phyloP scores from a whole-genome alignment of 2,797 vertebrate species.

The Coregonus suidteri region DNA sequence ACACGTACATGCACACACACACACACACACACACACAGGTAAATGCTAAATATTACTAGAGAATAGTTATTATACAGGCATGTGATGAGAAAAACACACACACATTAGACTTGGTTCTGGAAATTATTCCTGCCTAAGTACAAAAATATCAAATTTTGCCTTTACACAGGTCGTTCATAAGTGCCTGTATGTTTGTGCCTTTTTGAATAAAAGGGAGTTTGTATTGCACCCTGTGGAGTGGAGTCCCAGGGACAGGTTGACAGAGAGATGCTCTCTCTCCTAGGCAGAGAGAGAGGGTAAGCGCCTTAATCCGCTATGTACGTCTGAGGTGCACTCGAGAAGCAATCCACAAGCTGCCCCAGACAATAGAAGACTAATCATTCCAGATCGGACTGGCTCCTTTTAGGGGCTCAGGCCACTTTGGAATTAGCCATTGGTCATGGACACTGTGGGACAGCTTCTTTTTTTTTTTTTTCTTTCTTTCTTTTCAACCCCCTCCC shows the following conservation, averaged over 20 bases:
- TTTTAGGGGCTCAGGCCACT: constrained; percentile 57
- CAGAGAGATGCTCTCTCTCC: constrained; percentile 3
- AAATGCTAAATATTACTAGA: not conserved
- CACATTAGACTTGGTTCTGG: not conserved
- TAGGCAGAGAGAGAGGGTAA: constrained; percentile 30
- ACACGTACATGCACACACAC: not conserved
- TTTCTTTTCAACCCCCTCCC: constrained; percentile 73
- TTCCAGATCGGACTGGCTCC: constrained; percentile 76
- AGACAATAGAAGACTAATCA: constrained; percentile 77
- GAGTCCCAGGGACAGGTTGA: not conserved
- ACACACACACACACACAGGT: not conserved
- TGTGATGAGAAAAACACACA: not conserved
- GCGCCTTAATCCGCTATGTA: constrained; percentile 71
- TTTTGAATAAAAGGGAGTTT: not conserved
- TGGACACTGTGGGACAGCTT: constrained; percentile 63
- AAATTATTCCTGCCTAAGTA: not conserved
- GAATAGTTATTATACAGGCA: not conserved
- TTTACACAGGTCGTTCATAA: not conserved
- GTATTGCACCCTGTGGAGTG: not conserved
- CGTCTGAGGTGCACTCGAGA: constrained; percentile 67
- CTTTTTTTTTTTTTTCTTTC: constrained; percentile 47
- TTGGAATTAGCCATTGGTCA: constrained; percentile 65
- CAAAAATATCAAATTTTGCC: not conserved
- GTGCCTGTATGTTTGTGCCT: not conserved
- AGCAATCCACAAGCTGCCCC: constrained; percentile 67